These are phyloP conservation scores for Pagrus major DNA, from an alignment of 2,113 vertebrate genomes.

Conservation along the genomic window DNA sequence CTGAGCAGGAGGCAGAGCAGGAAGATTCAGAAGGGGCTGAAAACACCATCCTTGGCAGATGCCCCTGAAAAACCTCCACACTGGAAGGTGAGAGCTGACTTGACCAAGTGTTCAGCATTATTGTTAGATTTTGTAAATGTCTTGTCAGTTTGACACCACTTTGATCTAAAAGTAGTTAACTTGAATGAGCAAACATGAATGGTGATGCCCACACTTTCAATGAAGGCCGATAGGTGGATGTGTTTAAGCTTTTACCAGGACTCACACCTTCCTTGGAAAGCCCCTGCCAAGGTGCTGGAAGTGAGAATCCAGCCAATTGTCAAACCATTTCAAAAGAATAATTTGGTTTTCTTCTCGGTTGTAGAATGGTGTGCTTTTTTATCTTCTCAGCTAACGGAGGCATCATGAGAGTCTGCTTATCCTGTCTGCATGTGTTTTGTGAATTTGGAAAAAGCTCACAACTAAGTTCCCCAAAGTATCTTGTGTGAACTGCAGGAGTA, in stretches of 20 bases:
- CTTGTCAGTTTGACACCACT: neutral
- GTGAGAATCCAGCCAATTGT: conserved; percentile 10
- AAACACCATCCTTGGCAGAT: conserved; percentile 12
- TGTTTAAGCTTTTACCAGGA: conserved; percentile 18
- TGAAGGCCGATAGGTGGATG: neutral
- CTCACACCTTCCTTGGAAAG: conserved; percentile 11
- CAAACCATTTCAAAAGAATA: conserved; percentile 14
- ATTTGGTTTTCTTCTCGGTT: conserved; percentile 16
- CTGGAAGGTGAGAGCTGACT: conserved; percentile 1
- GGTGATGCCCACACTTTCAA: neutral
- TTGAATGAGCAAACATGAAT: neutral
- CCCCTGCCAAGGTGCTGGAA: conserved; percentile 10
- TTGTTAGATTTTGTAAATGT: conserved; percentile 14
- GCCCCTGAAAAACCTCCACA: neutral
- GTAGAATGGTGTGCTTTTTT: neutral
- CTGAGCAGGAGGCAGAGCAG: neutral
- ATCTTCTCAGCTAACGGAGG: conserved; percentile 3
- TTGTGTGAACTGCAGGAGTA: neutral
- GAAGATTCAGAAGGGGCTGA: conserved; percentile 4
- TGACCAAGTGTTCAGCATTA: too few species aligned
- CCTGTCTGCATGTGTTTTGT: conserved; percentile 19
- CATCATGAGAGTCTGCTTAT: conserved; percentile 18
- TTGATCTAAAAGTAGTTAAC: neutral
- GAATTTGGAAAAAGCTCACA: conserved; percentile 34
- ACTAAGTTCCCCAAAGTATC: conserved; percentile 13